Conservation (phyloP, 2,113 vertebrate genomes). For the Origma solitaria region DNA sequence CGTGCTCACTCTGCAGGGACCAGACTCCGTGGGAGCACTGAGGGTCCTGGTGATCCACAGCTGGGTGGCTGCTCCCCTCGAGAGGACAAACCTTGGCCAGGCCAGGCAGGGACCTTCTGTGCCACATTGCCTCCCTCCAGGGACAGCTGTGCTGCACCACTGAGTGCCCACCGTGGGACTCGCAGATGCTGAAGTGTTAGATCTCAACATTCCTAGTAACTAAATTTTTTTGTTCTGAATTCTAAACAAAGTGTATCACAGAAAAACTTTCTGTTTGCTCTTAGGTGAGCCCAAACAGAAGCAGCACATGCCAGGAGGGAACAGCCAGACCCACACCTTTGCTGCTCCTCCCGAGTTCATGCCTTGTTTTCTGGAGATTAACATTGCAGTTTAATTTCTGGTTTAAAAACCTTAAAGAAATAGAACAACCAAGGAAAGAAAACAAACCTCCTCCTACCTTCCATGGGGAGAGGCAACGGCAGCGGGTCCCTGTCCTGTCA, state of each 20-base stretch:
- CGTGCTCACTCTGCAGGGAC: fast-evolving
- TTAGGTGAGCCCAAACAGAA: background rate
- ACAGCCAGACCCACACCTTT: background rate
- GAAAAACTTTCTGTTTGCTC: background rate
- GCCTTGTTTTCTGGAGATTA: background rate
- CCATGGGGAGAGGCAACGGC: background rate
- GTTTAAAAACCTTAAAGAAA: background rate
- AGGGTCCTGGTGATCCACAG: background rate
- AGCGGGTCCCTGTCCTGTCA: background rate
- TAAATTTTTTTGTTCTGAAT: background rate
- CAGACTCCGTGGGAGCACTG: fast-evolving
- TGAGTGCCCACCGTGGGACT: fast-evolving
- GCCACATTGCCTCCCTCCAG: background rate
- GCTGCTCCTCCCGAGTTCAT: fast-evolving
- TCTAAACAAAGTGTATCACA: background rate
- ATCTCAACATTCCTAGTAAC: too few species aligned
- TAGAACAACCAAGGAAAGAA: background rate
- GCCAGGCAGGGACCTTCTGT: background rate
- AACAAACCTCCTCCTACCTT: conserved; percentile 25
- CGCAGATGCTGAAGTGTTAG: background rate
- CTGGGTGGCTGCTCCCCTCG: background rate
- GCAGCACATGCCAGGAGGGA: background rate
- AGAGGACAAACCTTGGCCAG: background rate
- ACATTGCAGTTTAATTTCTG: background rate
- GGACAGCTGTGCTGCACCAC: background rate